Evolutionary conservation across 2,797 vertebrate genomes (phyloP), one percentile per base, ranked within the genome.

Genomic region (Lutra lutra): DNA sequence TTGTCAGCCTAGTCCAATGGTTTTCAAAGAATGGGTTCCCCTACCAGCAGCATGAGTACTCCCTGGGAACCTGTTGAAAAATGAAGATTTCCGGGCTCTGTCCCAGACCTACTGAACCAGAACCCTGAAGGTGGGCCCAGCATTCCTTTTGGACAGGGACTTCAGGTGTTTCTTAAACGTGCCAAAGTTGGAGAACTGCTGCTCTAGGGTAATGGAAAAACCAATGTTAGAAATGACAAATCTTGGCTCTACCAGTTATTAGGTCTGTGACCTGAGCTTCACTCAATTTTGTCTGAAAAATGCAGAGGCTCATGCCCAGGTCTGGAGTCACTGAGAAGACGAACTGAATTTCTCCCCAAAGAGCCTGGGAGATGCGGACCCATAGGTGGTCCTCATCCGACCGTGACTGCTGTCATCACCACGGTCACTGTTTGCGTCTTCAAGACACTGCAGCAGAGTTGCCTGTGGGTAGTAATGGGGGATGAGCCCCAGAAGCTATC

Each of bases 401-500:
- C 12, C n/a, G n/a, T 32, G 21, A 43, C 35, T 70, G 7, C 54
- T n/a, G 3, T 86, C 70, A 10, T 66, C 29, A 38, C 25, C 62
- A 46, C 8, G 12, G 0, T 56, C 40, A 12, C 25, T 43, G 9
- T 48, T 18, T 51, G 58, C 7, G 66, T 70, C 82, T 70, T 70
- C 8, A 5, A 11, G 56, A 68, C 12, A 4, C 3, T 23, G 32
- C 15, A 29, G 40, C 20, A 32, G 21, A n/a, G 35, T 20, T 20
- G 32, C 35, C 4, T 4, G 0, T 21, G 9, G 18, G 3, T 2
- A 15, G 4, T 38, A 20, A 46, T 10, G 40, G 21, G 27, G 43
- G 10, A 21, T 7, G 4, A 72, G 11, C 12, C 48, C 15, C 13
- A 38, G 27, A 18, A 56, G 32, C 54, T 13, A 14, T 9, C 32